Conservation (phyloP, 1,140 invertebrate species). For the Choristoneura fumiferana region DNA sequence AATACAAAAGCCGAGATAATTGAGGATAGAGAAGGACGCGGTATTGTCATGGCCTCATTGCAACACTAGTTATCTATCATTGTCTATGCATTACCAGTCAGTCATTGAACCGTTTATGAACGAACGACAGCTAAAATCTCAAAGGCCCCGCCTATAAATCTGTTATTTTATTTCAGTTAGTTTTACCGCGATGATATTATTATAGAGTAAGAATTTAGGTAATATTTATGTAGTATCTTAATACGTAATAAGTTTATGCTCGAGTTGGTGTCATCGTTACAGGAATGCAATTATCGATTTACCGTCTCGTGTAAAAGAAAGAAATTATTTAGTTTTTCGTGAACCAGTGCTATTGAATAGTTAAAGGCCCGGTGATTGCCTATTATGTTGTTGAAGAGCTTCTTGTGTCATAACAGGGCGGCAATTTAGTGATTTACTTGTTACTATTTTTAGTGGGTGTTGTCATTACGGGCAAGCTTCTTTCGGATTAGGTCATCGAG, state of each 20-base stretch:
- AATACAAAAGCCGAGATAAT: neutral
- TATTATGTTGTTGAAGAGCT: conserved; percentile 29
- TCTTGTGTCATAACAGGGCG: conserved; percentile 45
- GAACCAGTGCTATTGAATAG: conserved; percentile 40
- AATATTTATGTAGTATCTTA: conserved; percentile 28
- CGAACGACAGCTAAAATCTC: conserved; percentile 54
- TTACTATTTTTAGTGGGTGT: conserved; percentile 76
- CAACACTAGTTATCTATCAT: neutral
- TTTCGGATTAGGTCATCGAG: conserved; percentile 76
- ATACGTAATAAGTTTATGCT: conserved; percentile 12
- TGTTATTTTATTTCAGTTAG: conserved; percentile 62
- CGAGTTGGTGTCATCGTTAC: conserved; percentile 20
- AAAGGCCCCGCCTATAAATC: conserved; percentile 71
- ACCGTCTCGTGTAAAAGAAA: conserved; percentile 49
- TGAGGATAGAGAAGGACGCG: conserved; percentile 13
- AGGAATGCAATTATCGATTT: conserved; percentile 62
- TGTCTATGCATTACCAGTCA: conserved; percentile 40
- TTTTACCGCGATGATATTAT: conserved; percentile 64
- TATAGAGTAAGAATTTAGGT: conserved; percentile 61
- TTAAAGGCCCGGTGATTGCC: conserved; percentile 35
- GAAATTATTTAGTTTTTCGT: conserved; percentile 44
- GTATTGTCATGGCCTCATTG: conserved; percentile 23
- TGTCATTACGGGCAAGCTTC: conserved; percentile 69
- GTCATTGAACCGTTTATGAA: conserved; percentile 43
- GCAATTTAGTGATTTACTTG: conserved; percentile 44